Evolutionary conservation across 2,888 invertebrate genomes (phyloP).

Genomic region (Plutella xylostella): DNA sequence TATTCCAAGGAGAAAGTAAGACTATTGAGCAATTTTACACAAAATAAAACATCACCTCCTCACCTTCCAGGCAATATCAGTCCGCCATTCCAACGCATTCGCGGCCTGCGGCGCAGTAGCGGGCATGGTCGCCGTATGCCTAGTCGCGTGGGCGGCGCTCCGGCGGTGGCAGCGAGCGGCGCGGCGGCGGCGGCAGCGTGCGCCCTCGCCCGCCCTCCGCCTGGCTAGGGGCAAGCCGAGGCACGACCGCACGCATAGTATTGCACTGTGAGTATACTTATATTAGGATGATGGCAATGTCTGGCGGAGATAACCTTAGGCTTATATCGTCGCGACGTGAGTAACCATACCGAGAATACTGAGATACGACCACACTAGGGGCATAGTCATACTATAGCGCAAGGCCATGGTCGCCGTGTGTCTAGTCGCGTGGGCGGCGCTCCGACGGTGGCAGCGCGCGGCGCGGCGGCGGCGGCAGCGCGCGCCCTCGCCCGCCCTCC

Average conservation of each 20-base stretch:
- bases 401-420: conserved; percentile 30
- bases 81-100: conserved; percentile 29
- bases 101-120: conserved; percentile 34
- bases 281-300: too few relatives aligned
- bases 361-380: too few relatives aligned
- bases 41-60: too few relatives aligned
- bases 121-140: conserved; percentile 31
- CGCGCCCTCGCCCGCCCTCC: conserved; percentile 14
- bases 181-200: conserved; percentile 21
- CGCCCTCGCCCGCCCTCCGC: conserved; percentile 12
- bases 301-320: too few relatives aligned
- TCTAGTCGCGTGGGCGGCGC: conserved; percentile 31
- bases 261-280: neutral
- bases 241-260: neutral
- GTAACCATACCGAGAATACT: too few relatives aligned
- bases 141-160: conserved; percentile 30
- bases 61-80: too few relatives aligned
- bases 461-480: conserved; percentile 20
- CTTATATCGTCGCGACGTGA: too few relatives aligned
- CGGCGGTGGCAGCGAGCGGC: conserved; percentile 26
- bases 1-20: too few relatives aligned
- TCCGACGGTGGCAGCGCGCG: conserved; percentile 27
- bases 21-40: too few relatives aligned
- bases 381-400: too few relatives aligned
- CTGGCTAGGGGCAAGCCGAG: neutral